A percentile compares a stretch with the other conserved stretches of the same genome.
Conservation (phyloP, 2,888 invertebrate species). For the Proisotoma minuta region DNA sequence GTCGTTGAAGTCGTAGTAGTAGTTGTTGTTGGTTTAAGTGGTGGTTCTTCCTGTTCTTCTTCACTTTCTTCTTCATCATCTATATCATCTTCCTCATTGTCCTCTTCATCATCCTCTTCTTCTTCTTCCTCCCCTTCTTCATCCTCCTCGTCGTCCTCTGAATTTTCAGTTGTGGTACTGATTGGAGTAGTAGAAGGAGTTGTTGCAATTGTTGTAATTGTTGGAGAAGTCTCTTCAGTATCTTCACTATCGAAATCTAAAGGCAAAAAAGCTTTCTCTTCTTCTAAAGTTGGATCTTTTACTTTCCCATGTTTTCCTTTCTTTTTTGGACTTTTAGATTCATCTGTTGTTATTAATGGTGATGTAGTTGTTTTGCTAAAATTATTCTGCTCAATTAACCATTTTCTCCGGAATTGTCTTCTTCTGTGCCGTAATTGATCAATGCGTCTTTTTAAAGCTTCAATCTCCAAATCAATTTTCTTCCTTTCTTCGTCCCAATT, state of each 20-base stretch:
- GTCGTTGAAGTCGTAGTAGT: slow-evolving; percentile 9
- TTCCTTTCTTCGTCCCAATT: slow-evolving; percentile 42
- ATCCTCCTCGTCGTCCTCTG: slow-evolving; percentile 45
- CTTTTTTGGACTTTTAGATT: not conserved
- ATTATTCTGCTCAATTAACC: slow-evolving; percentile 21
- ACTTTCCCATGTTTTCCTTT: not conserved
- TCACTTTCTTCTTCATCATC: slow-evolving; percentile 34
- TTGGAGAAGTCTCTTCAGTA: not conserved
- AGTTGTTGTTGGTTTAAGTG: not conserved
- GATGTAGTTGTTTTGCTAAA: not conserved
- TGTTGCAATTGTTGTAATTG: not conserved
- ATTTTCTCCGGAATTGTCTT: slow-evolving; percentile 33
- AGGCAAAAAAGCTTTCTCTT: not conserved
- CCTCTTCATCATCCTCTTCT: slow-evolving; percentile 17
- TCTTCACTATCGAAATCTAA: not conserved
- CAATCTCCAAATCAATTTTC: slow-evolving; percentile 45
- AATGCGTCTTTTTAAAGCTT: slow-evolving; percentile 37
- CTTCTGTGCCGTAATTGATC: slow-evolving; percentile 36
- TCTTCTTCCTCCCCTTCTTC: slow-evolving; percentile 21
- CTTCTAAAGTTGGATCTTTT: not conserved
- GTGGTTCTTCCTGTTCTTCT: slow-evolving; percentile 6
- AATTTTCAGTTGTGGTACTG: slow-evolving; percentile 17
- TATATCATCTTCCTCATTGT: slow-evolving; percentile 23
- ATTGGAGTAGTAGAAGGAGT: slow-evolving; percentile 17
- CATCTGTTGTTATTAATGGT: not conserved